A percentile compares a stretch with the other conserved stretches of the same genome.
Evolutionary conservation across 2,888 invertebrate species (phyloP).

Genomic region (Anoplius nigerrimus): DNA sequence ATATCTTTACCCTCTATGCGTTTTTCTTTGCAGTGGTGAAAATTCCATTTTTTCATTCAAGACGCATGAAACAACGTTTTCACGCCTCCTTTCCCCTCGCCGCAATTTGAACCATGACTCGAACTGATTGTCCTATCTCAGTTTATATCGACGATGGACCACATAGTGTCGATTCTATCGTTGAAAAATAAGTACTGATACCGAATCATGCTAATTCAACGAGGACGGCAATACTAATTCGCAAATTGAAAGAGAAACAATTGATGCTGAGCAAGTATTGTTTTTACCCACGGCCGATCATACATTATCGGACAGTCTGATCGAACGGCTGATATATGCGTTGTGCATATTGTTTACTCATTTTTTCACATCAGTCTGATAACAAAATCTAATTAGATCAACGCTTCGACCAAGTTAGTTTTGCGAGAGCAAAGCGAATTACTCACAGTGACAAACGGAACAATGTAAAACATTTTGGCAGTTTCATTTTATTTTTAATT

Average conservation of each 20-base stretch:
- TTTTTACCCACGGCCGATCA: no score
- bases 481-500: no score
- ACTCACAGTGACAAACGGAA: no score
- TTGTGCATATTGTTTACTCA: no score
- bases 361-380: neutral
- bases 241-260: neutral
- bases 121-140: constrained; percentile 12
- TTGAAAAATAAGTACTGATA: neutral
- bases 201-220: constrained; percentile 8
- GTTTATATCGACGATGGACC: constrained; percentile 9
- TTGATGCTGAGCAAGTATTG: neutral
- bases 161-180: neutral
- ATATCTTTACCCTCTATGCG: constrained; percentile 48
- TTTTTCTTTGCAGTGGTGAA: constrained; percentile 7
- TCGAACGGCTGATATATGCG: no score
- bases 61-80: constrained; percentile 2
- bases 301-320: no score
- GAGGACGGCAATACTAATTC: neutral
- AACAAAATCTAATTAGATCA: neutral
- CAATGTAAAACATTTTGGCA: no score
- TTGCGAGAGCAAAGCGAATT: no score
- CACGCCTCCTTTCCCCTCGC: constrained; percentile 6
- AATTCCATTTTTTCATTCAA: constrained; percentile 16
- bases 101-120: constrained; percentile 9
- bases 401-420: no score